Base-by-base conservation (phyloP, 2,888 invertebrate genomes). In the Hirtodrosophila duncani region DNA sequence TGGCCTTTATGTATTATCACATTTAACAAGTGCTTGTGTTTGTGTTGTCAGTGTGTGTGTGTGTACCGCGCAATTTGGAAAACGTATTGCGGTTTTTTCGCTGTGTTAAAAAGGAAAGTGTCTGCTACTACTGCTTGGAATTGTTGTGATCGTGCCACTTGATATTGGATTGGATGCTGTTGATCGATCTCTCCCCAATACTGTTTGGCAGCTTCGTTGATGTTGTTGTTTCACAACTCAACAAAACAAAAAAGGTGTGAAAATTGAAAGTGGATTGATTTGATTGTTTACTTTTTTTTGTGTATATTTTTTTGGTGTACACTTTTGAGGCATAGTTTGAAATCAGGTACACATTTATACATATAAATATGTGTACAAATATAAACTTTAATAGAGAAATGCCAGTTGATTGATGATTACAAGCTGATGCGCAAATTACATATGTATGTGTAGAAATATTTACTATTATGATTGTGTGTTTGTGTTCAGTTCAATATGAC, bases 91-190 rank as follows among this genome's bases (percentile, higher is more conserved):
- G 41, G 60, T 67, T 67, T 61, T 52, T 49, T 16, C 27, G 17
- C 16, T 14, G 30, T 46, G 21, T n/a, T n/a, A 81, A 80, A 78
- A 74, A 78, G 81, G 72, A 74, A 74, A 74, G 72, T 74, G 81
- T 37, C 39, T 49, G 36, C 24, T 9, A 45, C 27, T 45, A 36
- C 55, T 61, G 45, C 45, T 44, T 63, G 34, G 43, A 43, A 60
- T 37, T 27, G 34, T 21, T 17, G 39, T 23, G 55, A 37, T 45
- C 34, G 21, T 34, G 44, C 5, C 24, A 37, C 62, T 69, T 52
- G 63, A 37, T 58, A 20, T 30, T 27, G 3, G 10, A 11, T n/a
- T 48, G 16, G 16, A 23, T 14, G n/a, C 48, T 38, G 45, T 43
- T 60, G 46, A 53, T 48, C 62, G 49, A 58, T 49, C 26, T 49